Percentiles rank a stretch among this genome's conserved stretches.
phyloP scores from a whole-genome alignment of 2,888 invertebrate species.

The Gari tellinella region DNA sequence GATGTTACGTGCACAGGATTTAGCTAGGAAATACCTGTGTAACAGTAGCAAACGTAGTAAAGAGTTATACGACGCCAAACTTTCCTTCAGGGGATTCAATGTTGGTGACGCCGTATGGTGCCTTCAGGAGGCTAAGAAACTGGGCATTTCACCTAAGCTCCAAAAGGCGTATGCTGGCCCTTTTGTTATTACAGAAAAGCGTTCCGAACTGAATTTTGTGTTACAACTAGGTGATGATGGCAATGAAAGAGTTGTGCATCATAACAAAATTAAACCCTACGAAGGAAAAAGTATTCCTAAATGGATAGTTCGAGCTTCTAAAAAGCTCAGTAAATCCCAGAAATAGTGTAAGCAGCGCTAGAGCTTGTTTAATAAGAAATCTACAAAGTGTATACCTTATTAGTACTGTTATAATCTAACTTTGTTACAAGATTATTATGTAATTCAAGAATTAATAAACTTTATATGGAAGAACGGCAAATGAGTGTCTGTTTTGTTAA shows the following conservation, averaged over 20 bases:
- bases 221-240: conserved; percentile 19
- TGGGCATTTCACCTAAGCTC: conserved; percentile 35
- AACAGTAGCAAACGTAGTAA: conserved; percentile 23
- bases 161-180: conserved; percentile 40
- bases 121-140: conserved; percentile 28
- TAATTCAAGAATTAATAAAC: no score
- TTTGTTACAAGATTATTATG: no score
- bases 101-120: conserved; percentile 45
- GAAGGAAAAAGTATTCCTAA: conserved; percentile 5
- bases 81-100: conserved; percentile 19
- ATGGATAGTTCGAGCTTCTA: conserved; percentile 2
- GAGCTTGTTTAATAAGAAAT: no score
- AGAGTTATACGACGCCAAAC: conserved; percentile 39
- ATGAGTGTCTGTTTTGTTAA: no score
- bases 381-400: conserved; percentile 1
- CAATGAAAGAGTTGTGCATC: conserved; percentile 24
- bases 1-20: conserved; percentile 37
- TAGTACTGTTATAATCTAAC: no score
- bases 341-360: no score
- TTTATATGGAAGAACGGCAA: no score
- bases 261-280: conserved; percentile 45
- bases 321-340: conserved; percentile 1
- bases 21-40: conserved; percentile 37
- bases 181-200: conserved; percentile 24
- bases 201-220: conserved; percentile 20